Evolutionary conservation across 2,113 vertebrate genomes (phyloP).

Genomic region (Toxotes chatareus): DNA sequence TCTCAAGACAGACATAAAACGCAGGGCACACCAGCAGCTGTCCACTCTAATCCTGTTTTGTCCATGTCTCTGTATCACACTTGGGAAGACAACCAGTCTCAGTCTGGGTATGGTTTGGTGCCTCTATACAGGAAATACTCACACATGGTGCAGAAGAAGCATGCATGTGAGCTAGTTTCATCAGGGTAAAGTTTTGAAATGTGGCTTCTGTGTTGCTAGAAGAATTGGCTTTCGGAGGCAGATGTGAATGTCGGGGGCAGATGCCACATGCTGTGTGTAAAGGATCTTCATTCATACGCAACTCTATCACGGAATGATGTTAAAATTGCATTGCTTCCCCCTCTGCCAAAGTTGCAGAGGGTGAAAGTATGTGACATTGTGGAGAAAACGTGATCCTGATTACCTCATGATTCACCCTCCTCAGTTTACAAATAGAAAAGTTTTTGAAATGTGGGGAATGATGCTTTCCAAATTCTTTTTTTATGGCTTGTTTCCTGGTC

Average conservation of each 20-base stretch:
- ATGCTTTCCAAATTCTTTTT: slow-evolving; percentile 48
- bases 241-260: slow-evolving; percentile 74
- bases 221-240: slow-evolving; percentile 62
- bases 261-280: slow-evolving; percentile 76
- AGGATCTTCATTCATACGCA: slow-evolving; percentile 72
- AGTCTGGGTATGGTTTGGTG: slow-evolving; percentile 60
- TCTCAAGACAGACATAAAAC: slow-evolving; percentile 71
- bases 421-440: slow-evolving; percentile 37
- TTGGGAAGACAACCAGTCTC: slow-evolving; percentile 51
- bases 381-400: slow-evolving; percentile 30
- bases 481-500: slow-evolving; percentile 59
- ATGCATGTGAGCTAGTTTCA: slow-evolving; percentile 46
- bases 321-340: slow-evolving; percentile 67
- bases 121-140: slow-evolving; percentile 59
- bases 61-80: slow-evolving; percentile 50
- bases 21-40: slow-evolving; percentile 81
- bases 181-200: slow-evolving; percentile 54
- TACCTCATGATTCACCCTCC: slow-evolving; percentile 36
- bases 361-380: slow-evolving; percentile 53
- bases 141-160: slow-evolving; percentile 46
- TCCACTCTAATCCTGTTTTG: slow-evolving; percentile 81
- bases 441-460: slow-evolving; percentile 33
- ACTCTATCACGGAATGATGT: slow-evolving; percentile 69
- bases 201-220: slow-evolving; percentile 43
- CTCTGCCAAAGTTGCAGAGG: slow-evolving; percentile 59